Evolutionary conservation across 2,888 invertebrate genomes (phyloP).

Genomic region (Caenorhabditis afra): DNA sequence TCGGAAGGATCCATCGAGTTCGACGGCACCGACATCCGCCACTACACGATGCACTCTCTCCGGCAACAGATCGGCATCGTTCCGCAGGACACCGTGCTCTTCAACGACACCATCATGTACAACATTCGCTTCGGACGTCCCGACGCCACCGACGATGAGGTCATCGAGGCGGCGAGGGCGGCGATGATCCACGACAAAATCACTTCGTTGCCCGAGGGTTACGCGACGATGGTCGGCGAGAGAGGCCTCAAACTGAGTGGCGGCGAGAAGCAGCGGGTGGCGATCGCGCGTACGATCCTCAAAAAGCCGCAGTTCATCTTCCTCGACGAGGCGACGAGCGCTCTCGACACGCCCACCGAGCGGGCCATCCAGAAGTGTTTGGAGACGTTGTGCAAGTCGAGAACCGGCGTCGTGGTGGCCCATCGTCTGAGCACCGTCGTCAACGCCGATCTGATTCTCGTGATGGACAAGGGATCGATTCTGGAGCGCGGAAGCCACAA

Average conservation of each 20-base stretch:
- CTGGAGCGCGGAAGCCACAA: slow-evolving; percentile 92
- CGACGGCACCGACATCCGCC: slow-evolving; percentile 70
- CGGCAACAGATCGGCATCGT: slow-evolving; percentile 83
- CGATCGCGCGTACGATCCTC: slow-evolving; percentile 94
- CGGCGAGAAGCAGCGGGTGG: slow-evolving; percentile 97
- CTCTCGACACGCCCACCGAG: slow-evolving; percentile 95
- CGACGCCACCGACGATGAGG: slow-evolving; percentile 87
- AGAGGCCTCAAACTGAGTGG: slow-evolving; percentile 94
- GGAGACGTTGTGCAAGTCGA: slow-evolving; percentile 87
- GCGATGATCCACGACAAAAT: slow-evolving; percentile 96
- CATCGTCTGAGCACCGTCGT: slow-evolving; percentile 93
- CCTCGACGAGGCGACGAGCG: slow-evolving; percentile 90
- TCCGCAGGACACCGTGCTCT: slow-evolving; percentile 82
- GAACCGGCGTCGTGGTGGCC: slow-evolving; percentile 91
- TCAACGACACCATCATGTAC: slow-evolving; percentile 82
- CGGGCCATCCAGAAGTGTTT: slow-evolving; percentile 86
- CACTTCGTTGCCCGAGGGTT: slow-evolving; percentile 89
- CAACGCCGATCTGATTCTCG: slow-evolving; percentile 94
- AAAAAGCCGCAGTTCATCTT: slow-evolving; percentile 93
- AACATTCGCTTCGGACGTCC: slow-evolving; percentile 94
- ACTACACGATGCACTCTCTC: slow-evolving; percentile 81
- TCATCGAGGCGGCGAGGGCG: slow-evolving; percentile 90
- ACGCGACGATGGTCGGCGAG: slow-evolving; percentile 87
- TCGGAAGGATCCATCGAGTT: slow-evolving; percentile 71
- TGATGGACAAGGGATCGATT: slow-evolving; percentile 92